phyloP scores from a whole-genome alignment of 2,797 vertebrate species.

The Dendrocincla tyrannina region DNA sequence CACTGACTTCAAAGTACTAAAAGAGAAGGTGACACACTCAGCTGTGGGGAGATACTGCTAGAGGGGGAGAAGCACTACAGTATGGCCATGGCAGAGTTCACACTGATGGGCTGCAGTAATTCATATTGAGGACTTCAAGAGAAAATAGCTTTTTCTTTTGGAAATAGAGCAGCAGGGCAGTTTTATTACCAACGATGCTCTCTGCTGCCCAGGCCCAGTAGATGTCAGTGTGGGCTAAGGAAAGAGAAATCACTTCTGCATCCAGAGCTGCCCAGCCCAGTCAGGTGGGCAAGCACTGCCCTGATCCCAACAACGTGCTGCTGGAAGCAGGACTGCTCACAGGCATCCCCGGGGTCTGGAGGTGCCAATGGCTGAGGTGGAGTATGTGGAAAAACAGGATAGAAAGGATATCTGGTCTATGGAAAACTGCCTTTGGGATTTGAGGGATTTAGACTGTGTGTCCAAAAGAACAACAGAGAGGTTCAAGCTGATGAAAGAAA shows the following conservation, averaged over 20 bases:
- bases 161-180: background rate
- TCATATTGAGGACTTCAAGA: fast-evolving
- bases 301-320: background rate
- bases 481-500: background rate
- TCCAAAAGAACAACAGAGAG: background rate
- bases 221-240: conserved; percentile 68
- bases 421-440: background rate
- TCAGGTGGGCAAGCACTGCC: fast-evolving
- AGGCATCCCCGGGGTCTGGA: background rate
- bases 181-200: background rate
- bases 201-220: conserved; percentile 27
- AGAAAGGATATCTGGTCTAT: background rate
- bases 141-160: background rate
- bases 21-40: background rate
- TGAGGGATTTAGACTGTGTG: fast-evolving
- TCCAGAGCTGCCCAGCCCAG: background rate
- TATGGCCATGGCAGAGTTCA: background rate
- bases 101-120: background rate
- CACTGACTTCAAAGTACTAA: background rate
- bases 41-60: background rate
- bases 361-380: background rate
- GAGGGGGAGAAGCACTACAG: background rate
- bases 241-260: background rate
- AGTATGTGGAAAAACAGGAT: background rate
- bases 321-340: background rate